phyloP scores from a whole-genome alignment of 2,113 vertebrate genomes.

The Notothenia rossii region DNA sequence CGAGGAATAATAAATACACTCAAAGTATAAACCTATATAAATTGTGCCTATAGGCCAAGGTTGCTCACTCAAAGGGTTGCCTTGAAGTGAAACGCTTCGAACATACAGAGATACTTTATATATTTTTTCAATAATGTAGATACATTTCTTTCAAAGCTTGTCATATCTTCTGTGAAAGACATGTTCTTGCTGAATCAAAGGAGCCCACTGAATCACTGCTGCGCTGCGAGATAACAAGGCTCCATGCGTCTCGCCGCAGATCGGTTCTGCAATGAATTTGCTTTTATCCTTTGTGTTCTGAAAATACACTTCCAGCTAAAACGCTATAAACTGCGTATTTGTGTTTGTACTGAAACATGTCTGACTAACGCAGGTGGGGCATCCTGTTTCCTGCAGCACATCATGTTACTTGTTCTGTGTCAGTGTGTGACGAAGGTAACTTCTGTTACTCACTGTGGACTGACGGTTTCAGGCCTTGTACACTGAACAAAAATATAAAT shows the following conservation, averaged over 20 bases:
- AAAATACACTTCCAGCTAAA: slow-evolving; percentile 4
- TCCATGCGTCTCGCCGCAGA: neutral
- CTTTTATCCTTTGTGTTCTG: slow-evolving; percentile 19
- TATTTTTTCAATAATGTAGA: neutral
- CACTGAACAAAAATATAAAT: too few relatives aligned
- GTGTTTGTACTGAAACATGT: slow-evolving; percentile 3
- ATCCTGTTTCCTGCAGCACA: neutral
- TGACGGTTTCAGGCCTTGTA: too few relatives aligned
- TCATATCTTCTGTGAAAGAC: neutral
- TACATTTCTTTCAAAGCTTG: neutral
- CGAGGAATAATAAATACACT: neutral
- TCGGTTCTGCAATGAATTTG: slow-evolving; percentile 6
- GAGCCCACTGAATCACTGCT: slow-evolving; percentile 1
- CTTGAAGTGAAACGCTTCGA: neutral
- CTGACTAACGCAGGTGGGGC: neutral
- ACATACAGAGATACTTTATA: neutral
- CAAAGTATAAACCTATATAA: neutral
- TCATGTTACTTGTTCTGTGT: slow-evolving; percentile 9
- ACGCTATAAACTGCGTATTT: neutral
- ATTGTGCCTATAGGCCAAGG: neutral
- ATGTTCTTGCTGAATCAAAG: slow-evolving; percentile 1
- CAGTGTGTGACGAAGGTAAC: too few relatives aligned
- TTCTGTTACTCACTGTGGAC: too few relatives aligned
- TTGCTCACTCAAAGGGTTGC: neutral
- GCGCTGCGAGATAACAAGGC: slow-evolving; percentile 36